phyloP scores from a whole-genome alignment of 1,140 invertebrate species.

The Drosophila serrata region DNA sequence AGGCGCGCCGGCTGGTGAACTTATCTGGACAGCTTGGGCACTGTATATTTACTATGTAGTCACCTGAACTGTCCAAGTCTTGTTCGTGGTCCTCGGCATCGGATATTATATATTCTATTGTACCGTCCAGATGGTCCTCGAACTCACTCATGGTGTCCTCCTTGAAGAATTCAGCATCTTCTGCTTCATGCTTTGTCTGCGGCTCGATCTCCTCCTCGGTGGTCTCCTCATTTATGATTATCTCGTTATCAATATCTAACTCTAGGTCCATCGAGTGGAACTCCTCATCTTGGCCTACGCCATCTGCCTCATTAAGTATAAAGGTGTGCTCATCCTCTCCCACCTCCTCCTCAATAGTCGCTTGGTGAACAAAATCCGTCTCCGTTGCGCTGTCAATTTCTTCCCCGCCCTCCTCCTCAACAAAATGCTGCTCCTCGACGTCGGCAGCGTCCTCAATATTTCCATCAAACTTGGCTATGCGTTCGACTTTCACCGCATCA shows the following conservation, averaged over 20 bases:
- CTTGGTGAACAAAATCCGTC: constrained; percentile 28
- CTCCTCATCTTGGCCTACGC: constrained; percentile 52
- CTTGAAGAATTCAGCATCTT: constrained; percentile 50
- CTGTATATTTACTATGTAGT: constrained; percentile 68
- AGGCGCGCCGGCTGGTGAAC: constrained; percentile 66
- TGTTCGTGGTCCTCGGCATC: constrained; percentile 60
- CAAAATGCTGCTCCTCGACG: constrained; percentile 30
- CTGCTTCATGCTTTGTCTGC: constrained; percentile 30
- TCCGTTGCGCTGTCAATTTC: constrained; percentile 1
- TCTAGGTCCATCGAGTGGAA: constrained; percentile 60
- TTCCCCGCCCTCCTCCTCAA: constrained; percentile 25
- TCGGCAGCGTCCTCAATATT: constrained; percentile 21
- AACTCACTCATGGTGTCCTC: constrained; percentile 67
- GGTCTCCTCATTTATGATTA: constrained; percentile 68
- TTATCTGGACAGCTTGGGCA: constrained; percentile 75
- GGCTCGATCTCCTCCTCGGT: constrained; percentile 27
- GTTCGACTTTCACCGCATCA: constrained; percentile 19
- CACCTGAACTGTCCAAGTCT: constrained; percentile 65
- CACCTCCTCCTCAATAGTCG: constrained; percentile 14
- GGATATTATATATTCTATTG: constrained; percentile 70
- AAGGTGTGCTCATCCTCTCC: constrained; percentile 33
- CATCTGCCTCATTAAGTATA: constrained; percentile 38
- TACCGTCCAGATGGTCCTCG: constrained; percentile 68
- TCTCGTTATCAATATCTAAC: constrained; percentile 71
- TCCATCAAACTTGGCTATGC: constrained; percentile 48